phyloP scores from a whole-genome alignment of 2,888 invertebrate genomes.

The Arrhopalites spinosus region DNA sequence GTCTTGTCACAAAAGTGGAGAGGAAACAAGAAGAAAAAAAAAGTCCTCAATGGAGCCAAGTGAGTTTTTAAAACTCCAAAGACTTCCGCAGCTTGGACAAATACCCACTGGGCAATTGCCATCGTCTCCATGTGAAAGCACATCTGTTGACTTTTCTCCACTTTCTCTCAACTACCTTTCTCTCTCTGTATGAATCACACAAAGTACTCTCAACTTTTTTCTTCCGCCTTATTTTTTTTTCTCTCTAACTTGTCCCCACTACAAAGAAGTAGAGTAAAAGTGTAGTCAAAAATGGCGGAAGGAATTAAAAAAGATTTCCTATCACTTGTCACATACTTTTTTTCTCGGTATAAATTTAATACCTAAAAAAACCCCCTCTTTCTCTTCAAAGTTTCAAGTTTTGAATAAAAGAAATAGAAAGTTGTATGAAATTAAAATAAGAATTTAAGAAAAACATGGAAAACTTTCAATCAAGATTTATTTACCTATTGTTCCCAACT shows the following conservation, averaged over 20 bases:
- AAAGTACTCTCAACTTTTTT: background rate
- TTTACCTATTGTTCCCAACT: no score
- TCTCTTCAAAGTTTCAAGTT: no score
- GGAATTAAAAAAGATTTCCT: no score
- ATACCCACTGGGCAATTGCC: background rate
- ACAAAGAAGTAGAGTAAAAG: background rate
- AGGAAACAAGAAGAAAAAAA: no score
- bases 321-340: background rate
- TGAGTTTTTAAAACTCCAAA: no score
- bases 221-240: background rate
- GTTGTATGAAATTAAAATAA: no score
- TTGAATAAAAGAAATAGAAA: no score
- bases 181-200: background rate
- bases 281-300: no score
- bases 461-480: no score
- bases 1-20: no score
- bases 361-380: background rate
- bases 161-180: background rate
- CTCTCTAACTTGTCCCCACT: background rate
- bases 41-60: no score
- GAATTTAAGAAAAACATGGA: no score
- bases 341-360: background rate
- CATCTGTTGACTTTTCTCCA: conserved; percentile 9
- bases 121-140: conserved; percentile 1
- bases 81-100: background rate